phyloP scores from a whole-genome alignment of 2,888 invertebrate genomes.

The Mesoligia furuncula region DNA sequence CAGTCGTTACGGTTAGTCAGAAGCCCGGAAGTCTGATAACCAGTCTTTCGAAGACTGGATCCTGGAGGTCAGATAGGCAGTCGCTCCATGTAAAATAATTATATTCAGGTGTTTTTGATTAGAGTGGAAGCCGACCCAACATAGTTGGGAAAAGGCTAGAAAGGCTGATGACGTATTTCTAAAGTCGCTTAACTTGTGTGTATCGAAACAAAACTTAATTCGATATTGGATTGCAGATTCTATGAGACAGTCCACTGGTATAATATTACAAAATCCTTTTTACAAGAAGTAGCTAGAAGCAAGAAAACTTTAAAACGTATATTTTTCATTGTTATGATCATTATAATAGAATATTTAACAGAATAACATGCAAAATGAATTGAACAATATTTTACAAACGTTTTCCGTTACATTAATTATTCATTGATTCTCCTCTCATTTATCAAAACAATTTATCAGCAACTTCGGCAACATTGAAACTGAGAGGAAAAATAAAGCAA shows the following conservation, averaged over 20 bases:
- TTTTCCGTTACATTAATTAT: not conserved
- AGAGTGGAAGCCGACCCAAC: not conserved
- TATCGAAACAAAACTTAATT: not conserved
- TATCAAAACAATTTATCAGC: not conserved
- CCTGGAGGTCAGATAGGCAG: not conserved
- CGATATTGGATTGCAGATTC: not conserved
- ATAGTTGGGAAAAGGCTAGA: not conserved
- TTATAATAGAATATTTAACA: not conserved
- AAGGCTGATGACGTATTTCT: not conserved
- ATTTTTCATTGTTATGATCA: not conserved
- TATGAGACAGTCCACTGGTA: not conserved
- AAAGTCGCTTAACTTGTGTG: not conserved
- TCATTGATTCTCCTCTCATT: not conserved
- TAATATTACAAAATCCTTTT: not conserved
- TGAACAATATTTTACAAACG: not conserved
- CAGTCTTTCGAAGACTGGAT: not conserved
- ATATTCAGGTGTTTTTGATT: not conserved
- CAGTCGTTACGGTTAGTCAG: not conserved
- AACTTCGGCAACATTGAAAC: not conserved
- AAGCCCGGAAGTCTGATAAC: not conserved
- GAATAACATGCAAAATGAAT: not conserved
- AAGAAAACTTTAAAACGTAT: not conserved
- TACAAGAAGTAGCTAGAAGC: not conserved
- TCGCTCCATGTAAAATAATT: not conserved
- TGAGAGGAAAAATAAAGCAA: no score